Evolutionary conservation across 2,113 vertebrate species (phyloP).

Genomic region (Ceyx margarethae): DNA sequence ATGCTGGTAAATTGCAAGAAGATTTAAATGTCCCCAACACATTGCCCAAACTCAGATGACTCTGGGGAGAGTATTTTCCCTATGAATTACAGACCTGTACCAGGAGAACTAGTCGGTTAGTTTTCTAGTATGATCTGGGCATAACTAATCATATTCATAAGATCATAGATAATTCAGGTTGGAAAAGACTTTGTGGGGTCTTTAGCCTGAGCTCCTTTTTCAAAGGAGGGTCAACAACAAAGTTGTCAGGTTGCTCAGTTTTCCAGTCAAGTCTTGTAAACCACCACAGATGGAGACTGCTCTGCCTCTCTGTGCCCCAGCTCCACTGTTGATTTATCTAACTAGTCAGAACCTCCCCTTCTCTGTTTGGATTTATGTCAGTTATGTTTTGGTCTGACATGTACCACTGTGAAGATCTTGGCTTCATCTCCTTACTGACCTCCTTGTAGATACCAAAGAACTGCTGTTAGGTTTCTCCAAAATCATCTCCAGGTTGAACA

Average conservation of each 20-base stretch:
- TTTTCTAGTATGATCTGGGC: background rate
- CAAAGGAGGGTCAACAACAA: background rate
- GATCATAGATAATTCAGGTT: background rate
- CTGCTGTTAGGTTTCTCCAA: background rate
- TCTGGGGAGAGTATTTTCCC: background rate
- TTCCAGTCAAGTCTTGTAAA: background rate
- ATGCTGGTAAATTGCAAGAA: background rate
- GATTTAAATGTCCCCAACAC: background rate
- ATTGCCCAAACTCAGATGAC: background rate
- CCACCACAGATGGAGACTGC: background rate
- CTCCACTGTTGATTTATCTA: background rate
- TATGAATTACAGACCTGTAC: background rate
- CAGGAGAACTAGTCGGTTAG: background rate
- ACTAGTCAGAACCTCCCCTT: background rate
- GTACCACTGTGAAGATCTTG: background rate
- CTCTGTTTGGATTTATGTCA: background rate
- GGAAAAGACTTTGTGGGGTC: background rate
- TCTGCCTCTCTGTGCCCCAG: background rate
- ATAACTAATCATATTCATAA: background rate
- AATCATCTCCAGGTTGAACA: background rate
- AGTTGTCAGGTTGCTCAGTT: background rate
- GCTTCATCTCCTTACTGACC: background rate
- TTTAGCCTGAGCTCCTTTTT: background rate
- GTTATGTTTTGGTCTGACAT: background rate
- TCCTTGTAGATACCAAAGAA: background rate